These are phyloP conservation scores for Hucho hucho DNA, from an alignment of 2,113 vertebrate genomes.

Conservation along the genomic window DNA sequence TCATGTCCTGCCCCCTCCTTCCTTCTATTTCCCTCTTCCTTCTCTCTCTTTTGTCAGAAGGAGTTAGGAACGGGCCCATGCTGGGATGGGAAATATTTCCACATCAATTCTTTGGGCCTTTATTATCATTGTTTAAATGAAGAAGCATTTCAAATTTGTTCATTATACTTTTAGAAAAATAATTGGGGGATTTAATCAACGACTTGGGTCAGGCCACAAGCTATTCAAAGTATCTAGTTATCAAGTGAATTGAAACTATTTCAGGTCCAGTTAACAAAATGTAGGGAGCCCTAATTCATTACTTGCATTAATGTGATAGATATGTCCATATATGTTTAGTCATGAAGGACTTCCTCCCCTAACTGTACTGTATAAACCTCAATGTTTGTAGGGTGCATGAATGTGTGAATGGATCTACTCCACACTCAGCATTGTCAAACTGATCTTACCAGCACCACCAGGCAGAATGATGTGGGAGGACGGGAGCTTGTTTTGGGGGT, in stretches of 20 bases:
- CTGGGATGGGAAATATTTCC: constrained; percentile 15
- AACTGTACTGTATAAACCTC: no score
- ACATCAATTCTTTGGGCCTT: background rate
- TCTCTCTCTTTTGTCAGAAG: constrained; percentile 17
- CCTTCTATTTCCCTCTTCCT: background rate
- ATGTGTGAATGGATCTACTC: background rate
- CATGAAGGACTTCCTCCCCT: background rate
- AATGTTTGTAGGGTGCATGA: no score
- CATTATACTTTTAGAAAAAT: no score
- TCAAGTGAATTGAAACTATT: background rate
- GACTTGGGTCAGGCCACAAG: background rate
- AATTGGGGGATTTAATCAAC: background rate
- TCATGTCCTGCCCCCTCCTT: background rate
- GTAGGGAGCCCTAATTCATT: background rate
- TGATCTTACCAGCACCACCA: background rate
- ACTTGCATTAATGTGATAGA: background rate
- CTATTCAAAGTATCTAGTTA: background rate
- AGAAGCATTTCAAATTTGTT: background rate
- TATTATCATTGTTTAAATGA: background rate
- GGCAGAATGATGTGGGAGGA: background rate
- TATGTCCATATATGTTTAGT: no score
- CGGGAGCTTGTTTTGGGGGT: background rate
- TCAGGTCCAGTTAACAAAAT: background rate
- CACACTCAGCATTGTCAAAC: background rate
- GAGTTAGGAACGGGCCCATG: constrained; percentile 15